These are phyloP conservation scores for Psilanteris sp. DNA, from an alignment of 1,140 invertebrate species.

Conservation along the genomic window DNA sequence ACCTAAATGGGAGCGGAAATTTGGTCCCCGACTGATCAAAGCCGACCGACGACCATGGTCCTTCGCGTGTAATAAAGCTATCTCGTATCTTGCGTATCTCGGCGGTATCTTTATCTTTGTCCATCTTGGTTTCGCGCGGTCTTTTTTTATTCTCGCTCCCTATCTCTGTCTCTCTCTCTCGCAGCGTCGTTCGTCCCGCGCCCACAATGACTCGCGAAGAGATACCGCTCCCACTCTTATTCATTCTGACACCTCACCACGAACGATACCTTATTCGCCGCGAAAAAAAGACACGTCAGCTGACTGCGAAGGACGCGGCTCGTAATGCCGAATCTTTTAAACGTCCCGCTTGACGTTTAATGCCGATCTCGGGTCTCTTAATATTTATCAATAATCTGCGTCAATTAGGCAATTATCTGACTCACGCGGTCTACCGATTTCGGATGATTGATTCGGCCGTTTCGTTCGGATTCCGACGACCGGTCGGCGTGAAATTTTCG, in stretches of 20 bases:
- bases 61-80: constrained; percentile 74
- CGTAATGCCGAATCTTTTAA: constrained; percentile 39
- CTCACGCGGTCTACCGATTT: constrained; percentile 22
- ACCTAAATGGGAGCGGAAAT: constrained; percentile 52
- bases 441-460: constrained; percentile 16
- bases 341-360: constrained; percentile 43
- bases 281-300: constrained; percentile 72
- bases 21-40: constrained; percentile 66
- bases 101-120: constrained; percentile 19
- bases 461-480: background rate
- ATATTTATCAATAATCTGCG: constrained; percentile 68
- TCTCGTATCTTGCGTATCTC: constrained; percentile 73
- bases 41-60: constrained; percentile 70
- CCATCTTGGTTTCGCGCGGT: constrained; percentile 19
- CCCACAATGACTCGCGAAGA: constrained; percentile 45
- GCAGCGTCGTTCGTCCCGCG: constrained; percentile 26
- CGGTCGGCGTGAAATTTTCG: background rate
- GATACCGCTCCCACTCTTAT: constrained; percentile 54
- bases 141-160: constrained; percentile 23
- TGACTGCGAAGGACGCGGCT: constrained; percentile 63
- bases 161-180: constrained; percentile 22
- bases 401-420: constrained; percentile 73
- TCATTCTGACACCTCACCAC: constrained; percentile 69
- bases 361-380: constrained; percentile 51
- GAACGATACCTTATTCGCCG: constrained; percentile 72